phyloP scores from a whole-genome alignment of 2,888 invertebrate genomes.

The Polyommatus iphigenia region DNA sequence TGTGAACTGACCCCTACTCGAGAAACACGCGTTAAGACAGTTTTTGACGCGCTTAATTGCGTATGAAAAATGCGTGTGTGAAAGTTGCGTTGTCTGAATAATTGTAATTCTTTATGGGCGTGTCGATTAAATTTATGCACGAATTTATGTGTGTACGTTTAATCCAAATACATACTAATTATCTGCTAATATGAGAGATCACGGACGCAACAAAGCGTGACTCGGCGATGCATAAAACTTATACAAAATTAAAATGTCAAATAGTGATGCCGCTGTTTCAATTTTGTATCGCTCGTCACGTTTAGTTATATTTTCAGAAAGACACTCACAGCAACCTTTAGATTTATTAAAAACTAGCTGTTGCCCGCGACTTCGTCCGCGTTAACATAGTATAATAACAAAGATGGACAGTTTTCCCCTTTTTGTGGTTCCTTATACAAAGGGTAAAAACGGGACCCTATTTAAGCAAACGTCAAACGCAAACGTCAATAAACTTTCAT shows the following conservation, averaged over 20 bases:
- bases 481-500: no score
- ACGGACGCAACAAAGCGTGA: background rate
- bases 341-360: no score
- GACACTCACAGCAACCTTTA: no score
- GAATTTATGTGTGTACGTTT: background rate
- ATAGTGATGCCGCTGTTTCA: background rate
- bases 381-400: no score
- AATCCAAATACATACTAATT: background rate
- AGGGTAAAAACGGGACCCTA: no score
- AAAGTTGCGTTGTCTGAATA: background rate
- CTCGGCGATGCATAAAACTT: background rate
- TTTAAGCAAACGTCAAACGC: no score
- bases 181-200: background rate
- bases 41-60: constrained; percentile 19
- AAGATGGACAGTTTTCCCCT: no score
- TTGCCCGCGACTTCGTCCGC: no score
- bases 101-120: constrained; percentile 12
- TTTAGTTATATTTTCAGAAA: no score
- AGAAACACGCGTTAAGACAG: background rate
- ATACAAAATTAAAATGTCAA: background rate
- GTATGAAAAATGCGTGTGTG: constrained; percentile 17
- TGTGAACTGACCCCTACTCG: background rate
- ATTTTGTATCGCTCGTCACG: background rate
- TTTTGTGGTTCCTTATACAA: no score
- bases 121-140: constrained; percentile 1